Evolutionary conservation across 1,140 invertebrate genomes (phyloP).

Genomic region (Chymomyza costata): DNA sequence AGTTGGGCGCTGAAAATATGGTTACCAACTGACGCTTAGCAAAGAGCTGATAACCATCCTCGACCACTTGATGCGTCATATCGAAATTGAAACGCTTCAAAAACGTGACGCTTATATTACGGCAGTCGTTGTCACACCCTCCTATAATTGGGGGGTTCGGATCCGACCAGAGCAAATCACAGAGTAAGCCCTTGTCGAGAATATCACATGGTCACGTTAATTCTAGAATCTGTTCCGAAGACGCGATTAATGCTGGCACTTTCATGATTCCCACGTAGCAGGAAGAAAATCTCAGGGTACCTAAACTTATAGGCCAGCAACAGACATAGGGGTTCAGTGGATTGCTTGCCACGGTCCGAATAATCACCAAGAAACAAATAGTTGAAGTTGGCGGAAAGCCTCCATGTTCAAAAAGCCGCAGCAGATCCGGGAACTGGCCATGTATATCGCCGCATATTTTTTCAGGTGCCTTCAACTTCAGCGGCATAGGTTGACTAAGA

Average conservation of each 20-base stretch:
- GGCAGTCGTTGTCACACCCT: slow-evolving; percentile 86
- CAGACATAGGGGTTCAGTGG: slow-evolving; percentile 89
- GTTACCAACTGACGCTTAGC: slow-evolving; percentile 97
- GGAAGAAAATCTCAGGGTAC: slow-evolving; percentile 93
- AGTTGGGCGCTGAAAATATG: slow-evolving; percentile 82
- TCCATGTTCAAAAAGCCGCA: slow-evolving; percentile 90
- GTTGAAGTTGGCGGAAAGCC: slow-evolving; percentile 91
- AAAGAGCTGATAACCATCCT: slow-evolving; percentile 99
- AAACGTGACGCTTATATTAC: slow-evolving; percentile 89
- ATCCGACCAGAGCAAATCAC: slow-evolving; percentile 92
- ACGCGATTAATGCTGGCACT: slow-evolving; percentile 88
- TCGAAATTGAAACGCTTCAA: no score
- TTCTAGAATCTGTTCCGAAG: slow-evolving; percentile 94
- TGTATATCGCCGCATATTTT: slow-evolving; percentile 82
- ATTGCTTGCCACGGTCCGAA: slow-evolving; percentile 94
- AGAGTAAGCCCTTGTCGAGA: slow-evolving; percentile 86
- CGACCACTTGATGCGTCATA: slow-evolving; percentile 98
- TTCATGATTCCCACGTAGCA: slow-evolving; percentile 88
- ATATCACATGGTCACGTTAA: slow-evolving; percentile 92
- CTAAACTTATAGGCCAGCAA: slow-evolving; percentile 94
- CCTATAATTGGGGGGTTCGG: slow-evolving; percentile 87
- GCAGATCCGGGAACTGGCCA: slow-evolving; percentile 94
- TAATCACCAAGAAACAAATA: slow-evolving; percentile 97
- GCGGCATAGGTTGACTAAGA: slow-evolving; percentile 92
- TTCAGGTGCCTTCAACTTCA: slow-evolving; percentile 89